Percentiles rank a stretch among this genome's conserved stretches.
Evolutionary conservation across 2,113 vertebrate genomes (phyloP).

Genomic region (Scortum barcoo): DNA sequence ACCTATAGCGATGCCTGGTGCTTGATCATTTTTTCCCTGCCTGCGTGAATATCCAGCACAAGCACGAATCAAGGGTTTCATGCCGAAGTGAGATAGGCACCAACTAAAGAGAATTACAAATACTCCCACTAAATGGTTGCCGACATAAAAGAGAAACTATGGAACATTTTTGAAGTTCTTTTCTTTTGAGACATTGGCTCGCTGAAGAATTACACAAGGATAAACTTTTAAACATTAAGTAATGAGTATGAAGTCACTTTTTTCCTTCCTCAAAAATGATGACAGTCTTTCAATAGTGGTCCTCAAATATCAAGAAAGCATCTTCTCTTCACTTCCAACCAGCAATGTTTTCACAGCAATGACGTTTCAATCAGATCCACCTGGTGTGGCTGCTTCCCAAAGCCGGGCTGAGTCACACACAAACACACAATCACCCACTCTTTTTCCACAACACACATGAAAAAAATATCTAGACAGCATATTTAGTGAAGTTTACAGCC

Average conservation of each 20-base stretch:
- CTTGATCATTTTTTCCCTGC: constrained; percentile 5
- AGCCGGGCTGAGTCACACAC: constrained; percentile 24
- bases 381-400: constrained; percentile 57
- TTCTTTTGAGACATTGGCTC: not conserved
- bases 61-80: constrained; percentile 10
- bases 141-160: constrained; percentile 14
- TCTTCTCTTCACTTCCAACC: not conserved
- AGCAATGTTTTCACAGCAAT: constrained; percentile 18
- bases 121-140: constrained; percentile 6
- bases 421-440: constrained; percentile 11
- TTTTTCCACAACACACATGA: constrained; percentile 7
- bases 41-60: constrained; percentile 15
- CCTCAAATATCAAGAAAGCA: not conserved
- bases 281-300: not conserved
- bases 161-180: not conserved
- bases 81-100: constrained; percentile 16
- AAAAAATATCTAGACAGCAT: not conserved
- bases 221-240: not conserved
- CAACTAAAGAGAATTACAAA: constrained; percentile 19
- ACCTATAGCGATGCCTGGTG: constrained; percentile 11
- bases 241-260: not conserved
- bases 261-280: not conserved
- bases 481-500: not conserved
- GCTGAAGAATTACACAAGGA: not conserved
- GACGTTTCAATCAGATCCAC: constrained; percentile 59